A percentile compares a stretch with the other conserved stretches of the same genome.
Conservation (phyloP, 1,140 invertebrate genomes). For the Diplogasteroides magnus region DNA sequence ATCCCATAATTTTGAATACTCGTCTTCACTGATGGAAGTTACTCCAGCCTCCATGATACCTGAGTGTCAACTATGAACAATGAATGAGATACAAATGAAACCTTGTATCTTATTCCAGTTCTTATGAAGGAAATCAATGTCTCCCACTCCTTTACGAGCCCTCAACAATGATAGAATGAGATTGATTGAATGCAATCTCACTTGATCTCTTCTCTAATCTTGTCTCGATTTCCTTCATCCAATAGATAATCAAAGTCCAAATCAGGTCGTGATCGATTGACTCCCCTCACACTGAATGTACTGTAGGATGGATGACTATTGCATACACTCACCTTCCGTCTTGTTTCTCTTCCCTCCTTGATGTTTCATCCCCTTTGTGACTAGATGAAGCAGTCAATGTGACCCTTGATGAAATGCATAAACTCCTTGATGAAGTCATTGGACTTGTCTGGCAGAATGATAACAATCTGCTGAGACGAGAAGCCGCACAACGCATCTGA, state of each 20-base stretch:
- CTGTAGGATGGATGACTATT: background rate
- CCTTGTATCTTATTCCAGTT: slow-evolving; percentile 48
- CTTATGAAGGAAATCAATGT: slow-evolving; percentile 47
- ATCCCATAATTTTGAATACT: slow-evolving; percentile 33
- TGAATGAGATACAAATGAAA: too few relatives aligned
- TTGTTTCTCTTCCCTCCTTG: too few relatives aligned
- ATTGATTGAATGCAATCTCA: slow-evolving; percentile 13
- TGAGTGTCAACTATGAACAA: too few relatives aligned
- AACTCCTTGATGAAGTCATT: too few relatives aligned
- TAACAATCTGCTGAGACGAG: too few relatives aligned
- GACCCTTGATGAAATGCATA: too few relatives aligned
- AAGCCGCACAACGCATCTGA: too few relatives aligned
- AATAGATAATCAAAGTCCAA: slow-evolving; percentile 46
- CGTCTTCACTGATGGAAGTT: slow-evolving; percentile 18
- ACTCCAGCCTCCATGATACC: slow-evolving; percentile 17
- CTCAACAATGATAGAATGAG: slow-evolving; percentile 4
- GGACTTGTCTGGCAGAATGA: too few relatives aligned
- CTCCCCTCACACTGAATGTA: background rate
- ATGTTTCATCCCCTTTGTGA: too few relatives aligned
- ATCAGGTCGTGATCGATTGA: slow-evolving; percentile 35
- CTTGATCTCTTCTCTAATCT: slow-evolving; percentile 53
- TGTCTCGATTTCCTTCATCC: slow-evolving; percentile 46
- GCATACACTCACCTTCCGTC: too few relatives aligned
- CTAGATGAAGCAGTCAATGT: too few relatives aligned
- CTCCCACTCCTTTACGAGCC: slow-evolving; percentile 56